Percentiles rank a stretch among this genome's conserved stretches.
Conservation (phyloP, 2,888 invertebrate species). For the Eretmocerus hayati region DNA sequence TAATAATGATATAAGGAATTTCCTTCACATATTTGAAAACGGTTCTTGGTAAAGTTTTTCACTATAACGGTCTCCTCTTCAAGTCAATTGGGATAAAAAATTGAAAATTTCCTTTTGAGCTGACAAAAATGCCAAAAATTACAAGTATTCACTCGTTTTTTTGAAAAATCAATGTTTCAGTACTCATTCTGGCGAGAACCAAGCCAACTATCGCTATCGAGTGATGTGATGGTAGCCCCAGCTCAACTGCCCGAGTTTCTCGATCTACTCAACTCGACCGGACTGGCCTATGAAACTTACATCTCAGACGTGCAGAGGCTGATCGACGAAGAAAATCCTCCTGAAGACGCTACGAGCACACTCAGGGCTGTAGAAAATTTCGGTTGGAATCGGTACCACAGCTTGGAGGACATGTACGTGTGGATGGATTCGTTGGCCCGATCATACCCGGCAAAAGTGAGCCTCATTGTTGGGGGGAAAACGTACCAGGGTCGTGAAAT, state of each 20-base stretch:
- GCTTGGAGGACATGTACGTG: conserved; percentile 50
- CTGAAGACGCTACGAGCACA: background rate
- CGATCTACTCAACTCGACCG: conserved; percentile 43
- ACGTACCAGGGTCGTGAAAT: conserved; percentile 58
- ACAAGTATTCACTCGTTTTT: too few species aligned
- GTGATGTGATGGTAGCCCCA: conserved; percentile 57
- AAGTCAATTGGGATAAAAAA: too few species aligned
- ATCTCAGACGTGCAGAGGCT: conserved; percentile 57
- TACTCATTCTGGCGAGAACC: conserved; percentile 30
- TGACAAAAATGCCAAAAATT: too few species aligned
- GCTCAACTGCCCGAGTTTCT: conserved; percentile 47
- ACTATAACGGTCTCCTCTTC: too few species aligned
- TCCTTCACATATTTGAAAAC: too few species aligned
- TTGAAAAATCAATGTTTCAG: too few species aligned
- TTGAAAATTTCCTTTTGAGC: too few species aligned
- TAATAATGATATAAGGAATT: too few species aligned
- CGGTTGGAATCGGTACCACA: conserved; percentile 56
- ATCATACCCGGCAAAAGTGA: conserved; percentile 47
- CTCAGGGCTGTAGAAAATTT: conserved; percentile 35
- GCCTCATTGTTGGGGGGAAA: conserved; percentile 45
- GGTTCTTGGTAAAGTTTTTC: too few species aligned
- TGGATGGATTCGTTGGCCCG: conserved; percentile 51
- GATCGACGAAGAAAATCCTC: conserved; percentile 28
- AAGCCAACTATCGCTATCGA: conserved; percentile 43
- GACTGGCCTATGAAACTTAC: conserved; percentile 45